Conservation (phyloP, 2,888 invertebrate species). For the Drosophila fulvimacula region DNA sequence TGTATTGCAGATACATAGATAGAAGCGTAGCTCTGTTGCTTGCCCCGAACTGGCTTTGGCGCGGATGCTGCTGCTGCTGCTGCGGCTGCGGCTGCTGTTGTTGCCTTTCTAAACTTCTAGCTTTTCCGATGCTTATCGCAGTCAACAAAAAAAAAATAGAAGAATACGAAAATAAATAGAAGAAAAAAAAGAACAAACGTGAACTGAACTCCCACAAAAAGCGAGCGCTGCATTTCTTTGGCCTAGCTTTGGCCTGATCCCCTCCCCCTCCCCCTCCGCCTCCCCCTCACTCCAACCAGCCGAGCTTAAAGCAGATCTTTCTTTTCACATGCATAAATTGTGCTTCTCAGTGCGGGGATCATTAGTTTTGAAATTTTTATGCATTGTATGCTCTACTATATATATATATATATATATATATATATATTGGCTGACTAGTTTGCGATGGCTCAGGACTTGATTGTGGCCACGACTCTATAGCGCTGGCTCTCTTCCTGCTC, state of each 20-base stretch:
- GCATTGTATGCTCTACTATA: conserved; percentile 47
- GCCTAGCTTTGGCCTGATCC: conserved; percentile 43
- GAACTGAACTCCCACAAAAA: conserved; percentile 66
- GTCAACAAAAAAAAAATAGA: conserved; percentile 29
- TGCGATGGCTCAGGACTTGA: conserved; percentile 68
- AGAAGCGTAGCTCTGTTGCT: conserved; percentile 44
- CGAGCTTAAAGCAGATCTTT: conserved; percentile 56
- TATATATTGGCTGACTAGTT: conserved; percentile 16
- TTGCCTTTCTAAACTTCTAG: conserved; percentile 76
- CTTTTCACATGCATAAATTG: conserved; percentile 76
- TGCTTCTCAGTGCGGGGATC: conserved; percentile 51
- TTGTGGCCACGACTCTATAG: conserved; percentile 49
- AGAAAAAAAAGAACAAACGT: conserved; percentile 11
- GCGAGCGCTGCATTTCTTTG: conserved; percentile 64
- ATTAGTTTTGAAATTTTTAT: conserved; percentile 72
- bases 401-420: conserved; percentile 10
- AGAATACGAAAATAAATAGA: conserved; percentile 33
- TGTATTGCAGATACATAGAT: conserved; percentile 78
- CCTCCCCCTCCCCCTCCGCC: background rate
- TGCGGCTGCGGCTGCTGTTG: conserved; percentile 23
- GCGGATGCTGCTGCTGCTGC: conserved; percentile 34
- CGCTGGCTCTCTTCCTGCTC: conserved; percentile 38
- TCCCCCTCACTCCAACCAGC: no score
- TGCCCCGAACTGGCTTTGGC: conserved; percentile 41
- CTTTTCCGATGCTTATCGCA: conserved; percentile 77